Conservation (phyloP, 1,140 invertebrate genomes). For the Delia radicum region DNA sequence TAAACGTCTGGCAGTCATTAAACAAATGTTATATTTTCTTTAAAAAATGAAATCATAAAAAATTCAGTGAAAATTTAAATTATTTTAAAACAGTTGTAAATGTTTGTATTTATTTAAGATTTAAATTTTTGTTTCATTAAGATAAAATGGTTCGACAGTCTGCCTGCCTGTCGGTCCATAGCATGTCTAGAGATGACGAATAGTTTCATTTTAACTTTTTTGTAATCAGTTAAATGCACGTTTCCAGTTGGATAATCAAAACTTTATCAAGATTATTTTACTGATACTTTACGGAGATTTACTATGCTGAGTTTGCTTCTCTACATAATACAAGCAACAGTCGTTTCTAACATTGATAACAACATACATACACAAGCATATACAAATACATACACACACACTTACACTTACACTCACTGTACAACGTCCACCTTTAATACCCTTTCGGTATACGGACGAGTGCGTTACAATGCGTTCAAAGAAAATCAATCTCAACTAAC, state of each 20-base stretch:
- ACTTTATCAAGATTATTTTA: constrained; percentile 18
- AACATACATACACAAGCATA: too few species aligned
- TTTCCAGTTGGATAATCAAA: constrained; percentile 25
- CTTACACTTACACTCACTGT: background rate
- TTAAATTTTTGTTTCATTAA: background rate
- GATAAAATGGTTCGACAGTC: background rate
- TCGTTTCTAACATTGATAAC: background rate
- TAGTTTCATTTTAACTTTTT: constrained; percentile 12
- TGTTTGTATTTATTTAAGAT: background rate
- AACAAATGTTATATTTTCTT: background rate
- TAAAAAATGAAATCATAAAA: background rate
- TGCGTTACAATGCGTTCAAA: constrained; percentile 8
- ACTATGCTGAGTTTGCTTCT: background rate
- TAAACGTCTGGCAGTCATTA: constrained; percentile 1
- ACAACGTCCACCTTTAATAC: background rate
- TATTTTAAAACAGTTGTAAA: background rate
- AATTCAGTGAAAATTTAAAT: background rate
- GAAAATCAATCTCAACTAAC: constrained; percentile 10
- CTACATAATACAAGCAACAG: background rate
- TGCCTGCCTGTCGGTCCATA: background rate
- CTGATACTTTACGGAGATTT: constrained; percentile 2
- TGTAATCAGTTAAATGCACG: constrained; percentile 28
- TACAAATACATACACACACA: background rate
- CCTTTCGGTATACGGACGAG: constrained; percentile 10
- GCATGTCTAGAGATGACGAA: background rate